Evolutionary conservation across 1,140 invertebrate species (phyloP).

Genomic region (Aethina tumida): DNA sequence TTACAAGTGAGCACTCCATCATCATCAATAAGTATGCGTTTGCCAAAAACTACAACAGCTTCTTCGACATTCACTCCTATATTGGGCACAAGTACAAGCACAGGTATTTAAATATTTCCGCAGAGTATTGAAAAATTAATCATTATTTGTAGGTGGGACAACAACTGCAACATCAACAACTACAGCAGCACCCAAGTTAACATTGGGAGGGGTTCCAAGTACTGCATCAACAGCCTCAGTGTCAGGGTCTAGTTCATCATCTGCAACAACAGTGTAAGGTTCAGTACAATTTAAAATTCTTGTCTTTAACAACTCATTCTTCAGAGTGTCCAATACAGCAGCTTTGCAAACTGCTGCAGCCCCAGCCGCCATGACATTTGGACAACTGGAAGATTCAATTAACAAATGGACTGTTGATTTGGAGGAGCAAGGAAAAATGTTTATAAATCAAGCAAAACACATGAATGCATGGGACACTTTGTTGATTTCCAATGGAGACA

Average conservation of each 20-base stretch:
- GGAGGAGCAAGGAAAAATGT: conserved; percentile 87
- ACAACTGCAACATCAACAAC: conserved; percentile 2
- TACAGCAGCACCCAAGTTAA: conserved; percentile 3
- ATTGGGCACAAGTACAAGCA: not conserved
- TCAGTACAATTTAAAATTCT: too few relatives aligned
- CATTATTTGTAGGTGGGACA: too few relatives aligned
- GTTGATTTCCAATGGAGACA: conserved; percentile 83
- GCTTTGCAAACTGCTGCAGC: conserved; percentile 39
- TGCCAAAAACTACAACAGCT: not conserved
- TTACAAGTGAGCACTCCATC: not conserved
- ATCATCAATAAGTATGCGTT: not conserved
- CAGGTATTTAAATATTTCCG: too few relatives aligned
- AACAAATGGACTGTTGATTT: conserved; percentile 94
- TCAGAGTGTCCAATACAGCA: conserved; percentile 23
- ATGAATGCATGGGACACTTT: conserved; percentile 91
- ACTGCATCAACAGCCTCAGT: not conserved
- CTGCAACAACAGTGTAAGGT: not conserved
- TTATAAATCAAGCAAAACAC: conserved; percentile 88
- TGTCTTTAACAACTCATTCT: too few relatives aligned
- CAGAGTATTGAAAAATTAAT: too few relatives aligned
- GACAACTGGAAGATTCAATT: conserved; percentile 83
- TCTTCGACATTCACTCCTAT: conserved; percentile 1
- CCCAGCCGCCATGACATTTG: conserved; percentile 61
- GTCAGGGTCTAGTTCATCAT: not conserved
- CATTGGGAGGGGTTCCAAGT: conserved; percentile 1